These are phyloP conservation scores for Acronicta leporina DNA, from an alignment of 2,888 invertebrate genomes.

Conservation along the genomic window DNA sequence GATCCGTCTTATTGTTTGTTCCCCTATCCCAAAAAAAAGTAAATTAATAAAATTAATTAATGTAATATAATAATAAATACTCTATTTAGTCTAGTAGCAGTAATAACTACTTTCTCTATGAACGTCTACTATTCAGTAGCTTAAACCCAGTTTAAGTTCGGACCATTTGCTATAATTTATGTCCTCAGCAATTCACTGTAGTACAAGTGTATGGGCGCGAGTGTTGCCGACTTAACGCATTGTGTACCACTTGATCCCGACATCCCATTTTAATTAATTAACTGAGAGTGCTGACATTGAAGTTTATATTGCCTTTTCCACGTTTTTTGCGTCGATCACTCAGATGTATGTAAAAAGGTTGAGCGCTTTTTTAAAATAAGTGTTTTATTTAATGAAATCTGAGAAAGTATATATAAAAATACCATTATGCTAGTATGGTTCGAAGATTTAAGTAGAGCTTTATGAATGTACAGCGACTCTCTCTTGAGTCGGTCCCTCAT, in stretches of 20 bases:
- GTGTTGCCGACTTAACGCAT: slow-evolving; percentile 9
- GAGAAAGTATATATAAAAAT: too few relatives aligned
- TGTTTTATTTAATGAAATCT: too few relatives aligned
- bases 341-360: too few relatives aligned
- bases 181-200: not conserved
- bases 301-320: slow-evolving; percentile 27
- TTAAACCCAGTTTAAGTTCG: not conserved
- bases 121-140: too few relatives aligned
- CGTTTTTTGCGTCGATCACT: not conserved
- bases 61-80: not conserved
- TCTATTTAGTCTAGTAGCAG: not conserved
- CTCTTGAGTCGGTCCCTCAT: too few relatives aligned
- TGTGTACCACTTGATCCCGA: slow-evolving; percentile 17
- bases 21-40: too few relatives aligned
- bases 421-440: too few relatives aligned
- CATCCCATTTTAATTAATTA: slow-evolving; percentile 39
- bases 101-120: not conserved
- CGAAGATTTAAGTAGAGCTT: too few relatives aligned
- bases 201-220: not conserved
- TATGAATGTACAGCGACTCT: too few relatives aligned
- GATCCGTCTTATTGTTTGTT: too few relatives aligned
- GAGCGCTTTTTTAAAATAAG: too few relatives aligned
- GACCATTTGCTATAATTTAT: slow-evolving; percentile 3
- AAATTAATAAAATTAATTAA: too few relatives aligned
- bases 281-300: slow-evolving; percentile 21